A percentile compares a stretch with the other conserved stretches of the same genome.
These are phyloP conservation scores for Invenusta paracnida DNA, from an alignment of 2,888 invertebrate genomes.

Conservation along the genomic window DNA sequence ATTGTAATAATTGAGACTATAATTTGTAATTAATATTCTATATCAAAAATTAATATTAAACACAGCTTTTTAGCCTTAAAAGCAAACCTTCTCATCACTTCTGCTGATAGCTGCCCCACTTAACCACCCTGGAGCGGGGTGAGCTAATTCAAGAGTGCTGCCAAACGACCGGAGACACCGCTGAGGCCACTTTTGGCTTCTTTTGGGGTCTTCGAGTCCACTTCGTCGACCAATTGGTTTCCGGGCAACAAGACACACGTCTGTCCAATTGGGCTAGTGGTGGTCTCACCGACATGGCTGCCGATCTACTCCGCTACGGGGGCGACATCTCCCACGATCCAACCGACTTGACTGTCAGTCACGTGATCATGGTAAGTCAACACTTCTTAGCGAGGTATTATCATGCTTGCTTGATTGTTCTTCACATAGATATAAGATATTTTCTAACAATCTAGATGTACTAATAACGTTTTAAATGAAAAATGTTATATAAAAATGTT, in stretches of 20 bases:
- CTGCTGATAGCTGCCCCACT: neutral
- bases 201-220: neutral
- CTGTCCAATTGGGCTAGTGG: slow-evolving; percentile 3
- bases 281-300: neutral
- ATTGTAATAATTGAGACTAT: no score
- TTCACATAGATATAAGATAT: no score
- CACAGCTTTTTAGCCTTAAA: no score
- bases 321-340: neutral
- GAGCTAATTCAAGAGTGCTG: neutral
- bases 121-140: neutral
- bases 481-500: no score
- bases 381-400: no score
- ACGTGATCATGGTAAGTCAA: neutral
- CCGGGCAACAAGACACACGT: neutral
- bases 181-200: neutral
- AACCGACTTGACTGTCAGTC: neutral
- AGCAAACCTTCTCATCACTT: no score
- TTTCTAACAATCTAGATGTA: no score
- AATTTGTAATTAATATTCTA: no score
- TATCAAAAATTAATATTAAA: no score
- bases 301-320: neutral
- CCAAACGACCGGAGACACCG: neutral
- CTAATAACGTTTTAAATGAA: no score
- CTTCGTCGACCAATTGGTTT: neutral
- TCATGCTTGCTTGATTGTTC: no score